Evolutionary conservation across 2,888 invertebrate genomes (phyloP), one percentile per base, ranked within the genome.

Genomic region (Corythucha ciliata): DNA sequence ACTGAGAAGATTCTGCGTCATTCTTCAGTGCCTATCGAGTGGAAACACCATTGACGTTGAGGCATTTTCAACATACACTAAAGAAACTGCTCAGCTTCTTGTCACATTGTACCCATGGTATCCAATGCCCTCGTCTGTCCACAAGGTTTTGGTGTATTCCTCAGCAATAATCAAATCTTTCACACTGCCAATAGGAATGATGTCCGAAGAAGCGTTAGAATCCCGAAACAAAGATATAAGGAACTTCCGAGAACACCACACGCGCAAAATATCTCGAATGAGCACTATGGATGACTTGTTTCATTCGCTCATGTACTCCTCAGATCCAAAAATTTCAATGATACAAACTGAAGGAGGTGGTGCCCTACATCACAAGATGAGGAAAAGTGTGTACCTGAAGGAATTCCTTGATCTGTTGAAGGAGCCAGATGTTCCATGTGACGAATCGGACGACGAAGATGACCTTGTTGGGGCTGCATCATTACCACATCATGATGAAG

Each of bases 151-250:
- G 14, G 3, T 16, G 25, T 27, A 42, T 8, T 14, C 16, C 14
- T 18, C 42, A 25, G 25, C 12, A 8, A 42, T 42, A 12, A 25
- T 42, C 14, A 14, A 42, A 25, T 16, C 18, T 14, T 25, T 24
- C 10, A 10, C 14, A n/a, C 12, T 42, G 12, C 42, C 42, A 22
- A 42, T 42, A 12, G 54, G 46, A n/a, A 34, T 36, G 18, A 12
- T 47, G 24, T 10, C 47, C 14, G 47, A 47, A 20, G 56, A 55
- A 45, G 49, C 56, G 44, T 53, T 48, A 44, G 45, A 21, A 36
- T 49, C 33, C 16, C 33, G 36, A 20, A 40, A 44, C 33, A 40
- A 49, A 32, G 36, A 47, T 8, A 20, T 36, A 16, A 4, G 47
- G 14, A 16, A 37, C 14, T 47, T 21, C 21, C 7, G 47, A 8